These are phyloP conservation scores for Megaustenia siamemsis DNA, from an alignment of 2,888 invertebrate genomes.

Conservation along the genomic window DNA sequence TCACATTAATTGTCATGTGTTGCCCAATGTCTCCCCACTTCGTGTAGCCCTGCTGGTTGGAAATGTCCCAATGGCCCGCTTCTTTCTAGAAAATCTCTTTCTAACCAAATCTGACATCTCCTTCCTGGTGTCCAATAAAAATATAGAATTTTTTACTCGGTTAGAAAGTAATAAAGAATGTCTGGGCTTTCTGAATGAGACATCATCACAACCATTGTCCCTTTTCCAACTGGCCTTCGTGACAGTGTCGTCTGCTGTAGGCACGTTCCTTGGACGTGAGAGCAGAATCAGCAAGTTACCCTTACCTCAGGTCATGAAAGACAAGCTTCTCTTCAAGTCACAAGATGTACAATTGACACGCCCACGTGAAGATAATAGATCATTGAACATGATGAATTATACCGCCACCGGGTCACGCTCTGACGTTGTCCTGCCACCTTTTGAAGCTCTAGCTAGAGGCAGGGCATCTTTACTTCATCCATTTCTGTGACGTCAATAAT, in stretches of 20 bases:
- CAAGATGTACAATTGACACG: no score
- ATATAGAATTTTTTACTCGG: neutral
- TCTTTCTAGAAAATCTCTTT: conserved; percentile 1
- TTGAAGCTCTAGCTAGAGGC: no score
- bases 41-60: neutral
- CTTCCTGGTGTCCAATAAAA: neutral
- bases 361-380: no score
- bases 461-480: no score
- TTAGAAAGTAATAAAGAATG: neutral
- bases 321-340: conserved; percentile 22
- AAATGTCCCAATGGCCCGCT: neutral
- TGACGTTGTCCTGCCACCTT: no score
- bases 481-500: no score
- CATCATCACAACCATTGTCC: neutral
- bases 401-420: no score
- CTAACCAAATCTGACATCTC: conserved; percentile 10
- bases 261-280: conserved; percentile 25
- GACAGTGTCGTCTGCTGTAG: conserved; percentile 14
- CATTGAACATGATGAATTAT: no score
- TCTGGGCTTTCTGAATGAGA: conserved; percentile 14
- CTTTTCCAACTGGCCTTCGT: conserved; percentile 2
- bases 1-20: neutral
- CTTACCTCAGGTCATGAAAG: conserved; percentile 3
- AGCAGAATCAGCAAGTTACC: conserved; percentile 2
- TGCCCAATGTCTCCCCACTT: neutral